Base-by-base conservation (phyloP, 37 sponge, comb jelly and placozoan genomes). In the Geodia barretti region DNA sequence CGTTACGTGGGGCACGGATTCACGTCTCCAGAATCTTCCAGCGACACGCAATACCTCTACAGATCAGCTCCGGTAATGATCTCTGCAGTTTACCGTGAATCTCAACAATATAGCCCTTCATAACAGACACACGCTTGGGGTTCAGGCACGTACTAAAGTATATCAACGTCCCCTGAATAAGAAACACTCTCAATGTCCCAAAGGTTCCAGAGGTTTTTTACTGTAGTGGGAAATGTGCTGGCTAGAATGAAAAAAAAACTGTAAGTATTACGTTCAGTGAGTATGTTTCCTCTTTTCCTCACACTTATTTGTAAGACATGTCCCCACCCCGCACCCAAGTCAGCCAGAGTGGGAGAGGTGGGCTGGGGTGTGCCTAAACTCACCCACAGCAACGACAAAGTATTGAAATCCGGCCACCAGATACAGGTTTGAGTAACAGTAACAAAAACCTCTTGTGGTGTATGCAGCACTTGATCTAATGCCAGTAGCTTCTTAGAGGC, bases 281-380 rank as follows among this genome's bases (percentile, higher is more conserved):
- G n/a, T n/a, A n/a, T 65, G 11, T 4, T 32, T 11, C 40, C 36
- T 24, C 4, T 65, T 40, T 40, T 42, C 3, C 29, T 17, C 38
- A 7, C 60, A 31, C 0, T 60, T 54, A 54, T 1, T 70, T 3
- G 68, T 21, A 33, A 93, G 93, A 64, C 14, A 2, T 58, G 38
- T 43, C 85, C 94, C 9, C 88, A 83, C 28, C 94, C 88, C 28
- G 81, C 73, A 5, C 79, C 91, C 0, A 94, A 79, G 85, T 35
- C 78, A 21, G 59, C 74, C 3, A 33, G 66, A 19, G 92, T 88
- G 4, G 96, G 96, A 40, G 96, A 95, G 61, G 75, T 95, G 0
- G 96, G 96, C 2, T 95, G 96, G 96, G 96, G 90, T 33, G 84
- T 92, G 1, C 82, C 88, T 1, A 62, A 39, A 31, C 60, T 86